Base-by-base conservation (phyloP, 1,140 invertebrate genomes). In the Matsumurasca onukii region DNA sequence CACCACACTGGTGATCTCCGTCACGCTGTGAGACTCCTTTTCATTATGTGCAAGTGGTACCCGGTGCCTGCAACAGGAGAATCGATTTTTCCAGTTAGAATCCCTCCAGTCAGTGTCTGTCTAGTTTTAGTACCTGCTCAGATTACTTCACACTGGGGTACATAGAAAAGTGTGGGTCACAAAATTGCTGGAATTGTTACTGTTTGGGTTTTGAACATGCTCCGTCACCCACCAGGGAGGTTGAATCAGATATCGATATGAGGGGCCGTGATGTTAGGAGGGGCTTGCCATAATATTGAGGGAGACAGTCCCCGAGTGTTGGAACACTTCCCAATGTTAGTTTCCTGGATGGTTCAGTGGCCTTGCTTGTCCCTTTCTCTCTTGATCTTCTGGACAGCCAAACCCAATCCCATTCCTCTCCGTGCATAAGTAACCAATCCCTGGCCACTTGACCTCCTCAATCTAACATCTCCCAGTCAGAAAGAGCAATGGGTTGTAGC, bases 21-120 rank as follows among this genome's bases (percentile, higher is more conserved):
- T 2, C 24, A 29, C 55, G 55, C 24, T 25, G 55, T 24, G 3
- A 2, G 3, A 5, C 30, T 27, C 2, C 22, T 3, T n/a, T 59
- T 59, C 13, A 9, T 9, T n/a, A 59, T 27, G 24, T 59, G 22
- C 5, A 59, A 59, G 24, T 59, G 55, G 55, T 59, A 59, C 2
- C 55, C 55, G 3, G 15, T 59, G 22, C 22, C 55, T 59, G 25
- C 2, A 59, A 52, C 5, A 5, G 3, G 20, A 52, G 20, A 22
- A 22, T 52, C 20, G 20, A 9, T 9, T 45, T 12, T 12, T 45
- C 9, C 9, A 45, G 17, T 45, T 17, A 45, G 9, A 45, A 45
- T 9, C 9, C 17, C 9, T 17, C 17, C 34, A 45, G 9, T 17
- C 20, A 52, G 20, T 12, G 9, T 12, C 3, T 15, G 5, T 5